Base-by-base conservation (phyloP, 35 echinoderm and acorn worm species). In the Apostichopus parvimensis region DNA sequence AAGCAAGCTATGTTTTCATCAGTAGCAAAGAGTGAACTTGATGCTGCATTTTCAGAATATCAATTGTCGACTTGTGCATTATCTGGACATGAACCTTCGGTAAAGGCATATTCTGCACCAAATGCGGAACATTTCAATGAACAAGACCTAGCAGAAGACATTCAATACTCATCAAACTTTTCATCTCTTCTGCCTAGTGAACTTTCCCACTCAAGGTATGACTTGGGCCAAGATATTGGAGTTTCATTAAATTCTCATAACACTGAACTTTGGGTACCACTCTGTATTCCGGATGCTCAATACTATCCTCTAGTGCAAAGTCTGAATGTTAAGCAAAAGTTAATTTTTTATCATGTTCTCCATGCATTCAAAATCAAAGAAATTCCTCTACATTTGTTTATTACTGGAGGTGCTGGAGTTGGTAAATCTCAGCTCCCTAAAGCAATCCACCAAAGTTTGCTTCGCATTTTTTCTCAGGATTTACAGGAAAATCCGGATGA, bases 331-430 rank as follows among this genome's bases (percentile, higher is more conserved):
- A 91, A 94, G 57, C 93, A 94, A 59, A 94, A 71, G 57, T 18
- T 68, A 72, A 87, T 94, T 58, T 76, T 90, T 17, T 34, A 79
- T 24, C 79, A 91, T 83, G 77, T 91, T n/a, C 54, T 68, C 18
- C 70, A 91, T 13, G 90, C 58, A 53, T 79, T 79, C 55, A 90
- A 91, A 58, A 91, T 45, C 24, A 26, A 82, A 54, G 64, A 75
- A 82, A 17, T 77, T n/a, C 93, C 90, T 6, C 18, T 90, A 23
- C 87, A 92, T 89, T 15, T 68, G 11, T 95, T 95, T 77, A 58
- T 95, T 20, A 95, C 86, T 72, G 94, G 94, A 89, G 91, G 91
- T n/a, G 94, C 73, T 78, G 94, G 94, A 64, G 91, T 92, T 45
- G 94, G 94, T 23, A 95, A 95, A 73, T 89, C 90, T 71, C 28